Percentiles rank a stretch among this genome's conserved stretches.
Conservation (phyloP, 2,113 vertebrate species). For the Climacteris rufus region DNA sequence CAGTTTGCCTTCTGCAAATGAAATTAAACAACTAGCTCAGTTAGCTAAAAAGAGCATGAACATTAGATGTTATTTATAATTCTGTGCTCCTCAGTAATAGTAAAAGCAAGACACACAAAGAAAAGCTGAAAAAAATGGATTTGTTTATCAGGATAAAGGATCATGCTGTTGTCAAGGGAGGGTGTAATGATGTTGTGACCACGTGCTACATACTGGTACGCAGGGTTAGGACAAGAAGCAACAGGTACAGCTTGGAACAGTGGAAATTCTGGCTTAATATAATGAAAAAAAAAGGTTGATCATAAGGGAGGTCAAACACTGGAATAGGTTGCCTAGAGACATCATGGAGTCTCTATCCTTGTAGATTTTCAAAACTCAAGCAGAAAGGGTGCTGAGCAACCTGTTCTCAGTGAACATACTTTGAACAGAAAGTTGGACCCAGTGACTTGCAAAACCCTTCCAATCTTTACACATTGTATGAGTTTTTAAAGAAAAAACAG, state of each 20-base stretch:
- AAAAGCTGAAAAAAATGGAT: background rate
- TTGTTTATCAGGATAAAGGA: background rate
- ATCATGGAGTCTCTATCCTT: background rate
- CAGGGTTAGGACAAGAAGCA: background rate
- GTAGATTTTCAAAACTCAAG: background rate
- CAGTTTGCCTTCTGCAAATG: background rate
- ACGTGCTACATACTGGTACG: background rate
- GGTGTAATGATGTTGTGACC: background rate
- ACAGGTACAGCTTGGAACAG: background rate
- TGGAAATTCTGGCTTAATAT: background rate
- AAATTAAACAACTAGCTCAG: background rate
- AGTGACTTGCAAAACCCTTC: background rate
- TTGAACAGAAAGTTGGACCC: background rate
- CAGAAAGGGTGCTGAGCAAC: fast-evolving
- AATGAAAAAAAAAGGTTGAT: background rate
- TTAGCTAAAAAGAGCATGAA: background rate
- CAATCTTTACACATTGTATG: background rate
- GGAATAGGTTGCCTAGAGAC: background rate
- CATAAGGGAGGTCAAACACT: background rate
- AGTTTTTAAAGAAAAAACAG: background rate
- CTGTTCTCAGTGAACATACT: background rate
- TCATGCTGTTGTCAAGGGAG: background rate
- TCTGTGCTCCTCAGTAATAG: background rate
- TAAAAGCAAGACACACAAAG: background rate
- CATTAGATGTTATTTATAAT: background rate